phyloP scores from a whole-genome alignment of 2,888 invertebrate genomes.

The Elgonia sp. region DNA sequence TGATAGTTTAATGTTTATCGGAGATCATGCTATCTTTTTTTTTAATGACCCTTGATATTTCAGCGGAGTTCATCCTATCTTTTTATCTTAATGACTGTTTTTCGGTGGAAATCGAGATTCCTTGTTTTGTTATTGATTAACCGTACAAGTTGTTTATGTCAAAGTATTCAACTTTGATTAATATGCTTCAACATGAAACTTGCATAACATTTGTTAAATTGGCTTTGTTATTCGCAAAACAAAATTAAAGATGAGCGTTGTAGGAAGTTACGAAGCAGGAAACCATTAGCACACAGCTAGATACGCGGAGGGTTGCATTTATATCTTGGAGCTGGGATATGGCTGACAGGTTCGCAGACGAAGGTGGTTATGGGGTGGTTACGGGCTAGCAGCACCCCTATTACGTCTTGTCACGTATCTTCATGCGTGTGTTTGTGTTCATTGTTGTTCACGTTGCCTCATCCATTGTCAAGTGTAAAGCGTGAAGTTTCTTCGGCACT shows the following conservation, averaged over 20 bases:
- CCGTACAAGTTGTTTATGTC: too few species aligned
- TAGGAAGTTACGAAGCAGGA: conserved; percentile 59
- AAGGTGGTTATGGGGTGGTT: conserved; percentile 62
- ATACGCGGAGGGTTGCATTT: conserved; percentile 54
- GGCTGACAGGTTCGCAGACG: conserved; percentile 67
- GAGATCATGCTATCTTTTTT: too few species aligned
- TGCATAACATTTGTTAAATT: conserved; percentile 14
- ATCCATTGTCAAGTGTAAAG: conserved; percentile 67
- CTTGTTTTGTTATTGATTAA: too few species aligned
- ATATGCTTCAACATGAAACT: neutral
- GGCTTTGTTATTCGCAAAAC: conserved; percentile 49
- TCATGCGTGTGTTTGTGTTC: conserved; percentile 61
- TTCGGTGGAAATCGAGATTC: too few species aligned
- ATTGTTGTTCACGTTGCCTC: conserved; percentile 67
- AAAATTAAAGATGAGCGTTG: conserved; percentile 39
- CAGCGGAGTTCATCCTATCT: too few species aligned
- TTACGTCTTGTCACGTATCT: conserved; percentile 74
- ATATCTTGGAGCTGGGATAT: conserved; percentile 60
- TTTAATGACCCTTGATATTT: too few species aligned
- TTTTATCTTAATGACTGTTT: too few species aligned
- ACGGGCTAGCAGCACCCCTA: conserved; percentile 62
- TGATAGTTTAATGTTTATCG: too few species aligned
- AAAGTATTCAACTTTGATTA: neutral
- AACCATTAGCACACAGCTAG: conserved; percentile 59
- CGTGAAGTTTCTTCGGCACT: conserved; percentile 75